Percentiles rank a stretch among this genome's conserved stretches.
Evolutionary conservation across 2,888 invertebrate genomes (phyloP).

Genomic region (Rutpela maculata): DNA sequence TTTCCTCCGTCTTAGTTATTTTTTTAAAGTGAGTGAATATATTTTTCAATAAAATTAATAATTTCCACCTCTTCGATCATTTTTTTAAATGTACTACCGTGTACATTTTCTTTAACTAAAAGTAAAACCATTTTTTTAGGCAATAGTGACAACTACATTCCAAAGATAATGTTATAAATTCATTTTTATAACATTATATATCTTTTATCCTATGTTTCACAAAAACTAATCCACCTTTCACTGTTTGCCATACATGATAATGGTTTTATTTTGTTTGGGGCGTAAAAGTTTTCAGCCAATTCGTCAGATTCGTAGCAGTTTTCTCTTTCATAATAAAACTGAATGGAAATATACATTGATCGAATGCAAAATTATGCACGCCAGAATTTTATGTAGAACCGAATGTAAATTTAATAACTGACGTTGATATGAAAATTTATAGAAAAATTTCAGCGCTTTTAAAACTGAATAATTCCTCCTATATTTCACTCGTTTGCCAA

Average conservation of each 20-base stretch:
- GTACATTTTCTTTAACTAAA: too few relatives aligned
- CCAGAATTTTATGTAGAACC: neutral
- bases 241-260: neutral
- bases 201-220: neutral
- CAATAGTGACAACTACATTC: too few relatives aligned
- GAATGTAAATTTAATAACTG: neutral
- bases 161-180: neutral
- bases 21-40: too few relatives aligned
- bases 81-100: too few relatives aligned
- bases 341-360: neutral
- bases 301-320: neutral
- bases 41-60: too few relatives aligned
- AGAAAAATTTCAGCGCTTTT: neutral
- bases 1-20: too few relatives aligned
- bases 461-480: conserved; percentile 1
- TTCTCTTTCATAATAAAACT: neutral
- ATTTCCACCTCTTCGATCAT: too few relatives aligned
- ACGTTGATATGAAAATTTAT: conserved; percentile 7
- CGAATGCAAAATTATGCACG: neutral
- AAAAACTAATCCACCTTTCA: neutral
- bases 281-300: too few relatives aligned
- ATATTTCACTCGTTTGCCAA: neutral
- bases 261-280: neutral
- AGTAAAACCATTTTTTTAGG: too few relatives aligned
- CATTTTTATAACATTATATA: neutral